Evolutionary conservation across 2,113 vertebrate genomes (phyloP).

Genomic region (Silurus asotus): DNA sequence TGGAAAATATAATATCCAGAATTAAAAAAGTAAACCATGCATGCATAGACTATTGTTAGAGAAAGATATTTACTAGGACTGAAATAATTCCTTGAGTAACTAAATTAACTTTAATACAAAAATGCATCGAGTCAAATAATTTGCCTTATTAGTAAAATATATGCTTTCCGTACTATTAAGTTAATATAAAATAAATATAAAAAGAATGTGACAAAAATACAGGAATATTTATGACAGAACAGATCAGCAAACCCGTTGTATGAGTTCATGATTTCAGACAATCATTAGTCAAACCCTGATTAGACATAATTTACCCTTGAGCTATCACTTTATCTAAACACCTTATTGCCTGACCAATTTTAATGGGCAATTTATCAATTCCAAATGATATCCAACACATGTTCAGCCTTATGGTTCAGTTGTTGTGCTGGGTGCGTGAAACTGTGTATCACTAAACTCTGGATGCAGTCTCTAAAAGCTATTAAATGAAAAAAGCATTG

Average conservation of each 20-base stretch:
- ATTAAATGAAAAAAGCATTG: constrained; percentile 37
- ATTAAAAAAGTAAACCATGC: not conserved
- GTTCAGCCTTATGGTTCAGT: constrained; percentile 26
- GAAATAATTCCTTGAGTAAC: not conserved
- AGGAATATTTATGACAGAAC: not conserved
- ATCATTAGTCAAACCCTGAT: not conserved
- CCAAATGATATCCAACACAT: constrained; percentile 32
- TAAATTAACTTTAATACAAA: not conserved
- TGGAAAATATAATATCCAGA: constrained; percentile 64
- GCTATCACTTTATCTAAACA: constrained; percentile 28
- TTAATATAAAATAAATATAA: not conserved
- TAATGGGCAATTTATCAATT: constrained; percentile 22
- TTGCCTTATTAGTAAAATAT: not conserved
- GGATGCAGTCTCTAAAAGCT: constrained; percentile 9
- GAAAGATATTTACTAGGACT: not conserved
- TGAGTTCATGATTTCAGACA: not conserved
- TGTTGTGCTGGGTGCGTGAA: constrained; percentile 2
- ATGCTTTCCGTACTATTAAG: not conserved
- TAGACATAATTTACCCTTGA: constrained; percentile 16
- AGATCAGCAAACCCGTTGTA: no score
- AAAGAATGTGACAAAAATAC: not conserved
- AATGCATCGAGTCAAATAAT: no score
- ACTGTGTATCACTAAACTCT: constrained; percentile 28
- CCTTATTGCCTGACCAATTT: constrained; percentile 3
- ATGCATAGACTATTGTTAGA: not conserved